phyloP scores from a whole-genome alignment of 2,888 invertebrate genomes.

The Aphodius granarius region DNA sequence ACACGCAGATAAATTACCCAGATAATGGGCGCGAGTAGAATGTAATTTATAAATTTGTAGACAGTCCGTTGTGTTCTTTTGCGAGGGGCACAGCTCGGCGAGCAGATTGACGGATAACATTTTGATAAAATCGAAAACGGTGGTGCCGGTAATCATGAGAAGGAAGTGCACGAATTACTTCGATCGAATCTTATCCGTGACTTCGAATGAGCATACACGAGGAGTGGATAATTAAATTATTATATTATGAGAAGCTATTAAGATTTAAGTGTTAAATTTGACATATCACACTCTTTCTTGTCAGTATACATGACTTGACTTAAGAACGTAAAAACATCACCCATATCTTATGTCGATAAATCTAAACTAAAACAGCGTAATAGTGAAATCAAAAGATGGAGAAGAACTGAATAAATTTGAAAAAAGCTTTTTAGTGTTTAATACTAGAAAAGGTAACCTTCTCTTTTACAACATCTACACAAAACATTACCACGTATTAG shows the following conservation, averaged over 20 bases:
- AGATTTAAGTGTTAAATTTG: not conserved
- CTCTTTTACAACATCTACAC: no score
- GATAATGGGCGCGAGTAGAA: slow-evolving; percentile 22
- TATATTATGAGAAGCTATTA: not conserved
- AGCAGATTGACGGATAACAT: slow-evolving; percentile 14
- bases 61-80: slow-evolving; percentile 24
- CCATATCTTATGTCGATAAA: no score
- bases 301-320: not conserved
- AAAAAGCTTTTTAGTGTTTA: no score
- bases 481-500: no score
- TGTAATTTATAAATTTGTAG: slow-evolving; percentile 28
- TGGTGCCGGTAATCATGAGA: not conserved
- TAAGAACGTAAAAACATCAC: no score
- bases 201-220: not conserved
- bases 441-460: no score
- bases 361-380: no score
- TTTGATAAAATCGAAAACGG: slow-evolving; percentile 25
- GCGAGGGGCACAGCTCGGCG: not conserved
- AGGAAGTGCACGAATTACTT: not conserved
- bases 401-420: no score
- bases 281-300: not conserved
- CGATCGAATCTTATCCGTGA: not conserved
- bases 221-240: not conserved
- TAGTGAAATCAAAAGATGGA: no score
- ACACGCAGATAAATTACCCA: slow-evolving; percentile 27